Percentiles rank a stretch among this genome's conserved stretches.
These are phyloP conservation scores for Baccha elongata DNA, from an alignment of 2,888 invertebrate species.

Conservation along the genomic window DNA sequence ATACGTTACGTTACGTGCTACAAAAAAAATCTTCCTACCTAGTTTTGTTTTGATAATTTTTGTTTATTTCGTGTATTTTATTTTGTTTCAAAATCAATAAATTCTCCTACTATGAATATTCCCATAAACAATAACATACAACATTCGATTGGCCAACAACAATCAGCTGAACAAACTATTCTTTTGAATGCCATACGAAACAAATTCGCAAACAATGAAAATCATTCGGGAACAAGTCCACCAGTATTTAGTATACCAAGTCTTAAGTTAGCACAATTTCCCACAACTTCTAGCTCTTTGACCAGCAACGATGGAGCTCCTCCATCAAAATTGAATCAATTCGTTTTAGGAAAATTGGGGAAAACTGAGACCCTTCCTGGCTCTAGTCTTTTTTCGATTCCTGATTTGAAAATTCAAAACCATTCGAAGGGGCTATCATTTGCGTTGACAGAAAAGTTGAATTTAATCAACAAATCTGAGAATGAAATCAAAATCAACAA, in stretches of 20 bases:
- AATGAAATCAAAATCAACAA: slow-evolving; percentile 19
- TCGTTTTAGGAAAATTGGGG: slow-evolving; percentile 74
- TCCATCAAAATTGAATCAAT: slow-evolving; percentile 73
- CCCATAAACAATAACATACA: not conserved
- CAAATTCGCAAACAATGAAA: slow-evolving; percentile 73
- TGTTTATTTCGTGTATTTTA: no score
- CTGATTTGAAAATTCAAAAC: slow-evolving; percentile 63
- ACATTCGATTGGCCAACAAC: slow-evolving; percentile 29
- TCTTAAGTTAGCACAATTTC: slow-evolving; percentile 51
- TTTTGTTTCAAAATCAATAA: no score
- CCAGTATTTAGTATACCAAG: slow-evolving; percentile 74
- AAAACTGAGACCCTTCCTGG: slow-evolving; percentile 45
- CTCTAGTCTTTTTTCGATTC: slow-evolving; percentile 74
- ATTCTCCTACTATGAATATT: slow-evolving; percentile 52
- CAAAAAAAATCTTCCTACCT: no score
- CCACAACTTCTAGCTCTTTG: not conserved
- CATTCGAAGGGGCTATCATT: slow-evolving; percentile 15
- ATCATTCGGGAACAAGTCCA: slow-evolving; percentile 64
- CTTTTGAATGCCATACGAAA: slow-evolving; percentile 75
- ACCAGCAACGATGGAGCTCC: slow-evolving; percentile 6
- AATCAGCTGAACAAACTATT: slow-evolving; percentile 45
- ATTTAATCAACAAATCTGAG: slow-evolving; percentile 19
- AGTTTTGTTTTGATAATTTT: no score
- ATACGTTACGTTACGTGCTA: no score
- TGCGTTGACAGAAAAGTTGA: slow-evolving; percentile 46